These are phyloP conservation scores for Stigmatopora argus DNA, from an alignment of 2,113 vertebrate genomes.

Conservation along the genomic window DNA sequence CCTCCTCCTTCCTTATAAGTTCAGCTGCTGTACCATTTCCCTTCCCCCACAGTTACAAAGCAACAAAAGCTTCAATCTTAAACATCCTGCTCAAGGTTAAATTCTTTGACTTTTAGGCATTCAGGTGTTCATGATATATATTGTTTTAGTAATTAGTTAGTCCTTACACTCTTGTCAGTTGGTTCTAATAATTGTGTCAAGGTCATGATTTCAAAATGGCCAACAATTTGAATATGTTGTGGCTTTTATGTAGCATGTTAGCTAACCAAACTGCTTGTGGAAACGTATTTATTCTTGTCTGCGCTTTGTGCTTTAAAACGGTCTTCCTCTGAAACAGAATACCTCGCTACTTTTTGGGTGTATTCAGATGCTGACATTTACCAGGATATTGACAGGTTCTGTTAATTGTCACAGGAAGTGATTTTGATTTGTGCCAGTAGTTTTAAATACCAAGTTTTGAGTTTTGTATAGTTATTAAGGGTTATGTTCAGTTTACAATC, in stretches of 20 bases:
- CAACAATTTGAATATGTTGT: not conserved
- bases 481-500: not conserved
- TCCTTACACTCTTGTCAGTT: not conserved
- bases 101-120: slow-evolving; percentile 28
- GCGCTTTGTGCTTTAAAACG: not conserved
- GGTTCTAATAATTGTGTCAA: not conserved
- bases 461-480: not conserved
- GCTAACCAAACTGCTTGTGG: not conserved
- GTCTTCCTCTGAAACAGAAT: not conserved
- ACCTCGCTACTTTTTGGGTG: not conserved
- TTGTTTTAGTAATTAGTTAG: not conserved
- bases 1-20: slow-evolving; percentile 40
- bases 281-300: not conserved
- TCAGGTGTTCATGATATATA: not conserved
- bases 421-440: not conserved
- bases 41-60: slow-evolving; percentile 34
- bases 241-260: not conserved
- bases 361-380: not conserved
- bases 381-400: not conserved
- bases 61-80: slow-evolving; percentile 39
- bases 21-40: slow-evolving; percentile 25
- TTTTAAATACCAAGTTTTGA: not conserved
- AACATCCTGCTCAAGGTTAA: slow-evolving; percentile 37
- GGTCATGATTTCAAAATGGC: slow-evolving; percentile 11
- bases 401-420: not conserved